These are phyloP conservation scores for Manis javanica DNA, from an alignment of 2,797 vertebrate genomes.

Conservation along the genomic window DNA sequence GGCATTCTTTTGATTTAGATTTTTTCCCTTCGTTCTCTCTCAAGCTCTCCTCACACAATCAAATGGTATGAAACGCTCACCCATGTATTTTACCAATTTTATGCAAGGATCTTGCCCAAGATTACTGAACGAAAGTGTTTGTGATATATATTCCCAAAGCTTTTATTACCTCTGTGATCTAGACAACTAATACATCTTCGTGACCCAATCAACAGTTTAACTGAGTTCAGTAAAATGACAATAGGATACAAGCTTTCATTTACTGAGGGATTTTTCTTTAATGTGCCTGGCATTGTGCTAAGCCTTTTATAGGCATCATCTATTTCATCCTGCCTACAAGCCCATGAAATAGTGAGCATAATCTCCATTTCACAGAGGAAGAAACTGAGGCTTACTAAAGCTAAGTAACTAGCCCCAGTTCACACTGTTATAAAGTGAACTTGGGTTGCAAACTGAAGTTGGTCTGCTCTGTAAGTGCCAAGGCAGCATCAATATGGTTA, in stretches of 20 bases:
- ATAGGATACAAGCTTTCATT: neutral
- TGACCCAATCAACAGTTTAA: neutral
- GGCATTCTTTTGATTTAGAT: neutral
- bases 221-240: constrained; percentile 13
- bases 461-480: neutral
- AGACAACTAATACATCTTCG: neutral
- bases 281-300: neutral
- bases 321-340: neutral
- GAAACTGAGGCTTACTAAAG: neutral
- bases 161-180: neutral
- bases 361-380: constrained; percentile 2
- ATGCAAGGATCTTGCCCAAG: neutral
- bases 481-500: neutral
- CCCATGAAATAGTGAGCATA: neutral
- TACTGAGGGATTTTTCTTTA: neutral
- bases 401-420: neutral
- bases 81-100: neutral
- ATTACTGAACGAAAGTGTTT: neutral
- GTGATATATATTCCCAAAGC: neutral
- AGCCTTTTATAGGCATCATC: neutral
- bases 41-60: neutral
- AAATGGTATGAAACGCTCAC: neutral
- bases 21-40: neutral
- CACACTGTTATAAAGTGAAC: neutral
- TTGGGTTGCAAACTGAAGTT: neutral